Percentiles rank a stretch among this genome's conserved stretches.
phyloP scores from a whole-genome alignment of 2,113 vertebrate species.

The human region DNA sequence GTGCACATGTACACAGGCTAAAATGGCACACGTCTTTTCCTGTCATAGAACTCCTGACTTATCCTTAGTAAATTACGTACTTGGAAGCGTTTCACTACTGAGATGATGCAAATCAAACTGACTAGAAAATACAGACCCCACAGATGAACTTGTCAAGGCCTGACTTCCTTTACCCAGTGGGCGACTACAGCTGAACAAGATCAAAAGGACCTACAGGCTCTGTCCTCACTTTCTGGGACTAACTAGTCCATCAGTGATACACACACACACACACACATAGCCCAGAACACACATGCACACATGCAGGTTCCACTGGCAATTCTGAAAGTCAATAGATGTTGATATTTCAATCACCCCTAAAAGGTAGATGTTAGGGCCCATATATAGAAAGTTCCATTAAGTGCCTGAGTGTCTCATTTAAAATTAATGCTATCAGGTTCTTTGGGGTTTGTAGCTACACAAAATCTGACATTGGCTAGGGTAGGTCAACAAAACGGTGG shows the following conservation, averaged over 20 bases:
- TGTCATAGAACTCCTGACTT: not conserved
- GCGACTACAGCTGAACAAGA: not conserved
- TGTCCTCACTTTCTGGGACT: not conserved
- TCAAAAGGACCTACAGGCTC: not conserved
- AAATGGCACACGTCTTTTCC: not conserved
- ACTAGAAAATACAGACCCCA: not conserved
- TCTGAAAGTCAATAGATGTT: not conserved
- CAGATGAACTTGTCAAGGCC: not conserved
- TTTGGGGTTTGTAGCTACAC: not conserved
- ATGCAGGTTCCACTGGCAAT: not conserved
- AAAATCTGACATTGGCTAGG: not conserved
- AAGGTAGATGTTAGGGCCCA: not conserved
- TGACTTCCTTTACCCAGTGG: not conserved
- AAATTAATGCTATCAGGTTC: not conserved
- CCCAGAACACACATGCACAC: not conserved
- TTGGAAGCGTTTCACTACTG: not conserved
- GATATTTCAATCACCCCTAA: not conserved
- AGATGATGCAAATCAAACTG: not conserved
- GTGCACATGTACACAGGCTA: rapidly evolving
- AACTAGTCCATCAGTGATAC: not conserved
- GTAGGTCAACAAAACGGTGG: not conserved
- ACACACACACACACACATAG: not conserved
- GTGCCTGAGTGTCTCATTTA: not conserved
- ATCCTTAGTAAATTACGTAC: not conserved
- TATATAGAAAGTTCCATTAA: not conserved